Evolutionary conservation across 2,113 vertebrate species (phyloP).

Genomic region (Aythya baeri): DNA sequence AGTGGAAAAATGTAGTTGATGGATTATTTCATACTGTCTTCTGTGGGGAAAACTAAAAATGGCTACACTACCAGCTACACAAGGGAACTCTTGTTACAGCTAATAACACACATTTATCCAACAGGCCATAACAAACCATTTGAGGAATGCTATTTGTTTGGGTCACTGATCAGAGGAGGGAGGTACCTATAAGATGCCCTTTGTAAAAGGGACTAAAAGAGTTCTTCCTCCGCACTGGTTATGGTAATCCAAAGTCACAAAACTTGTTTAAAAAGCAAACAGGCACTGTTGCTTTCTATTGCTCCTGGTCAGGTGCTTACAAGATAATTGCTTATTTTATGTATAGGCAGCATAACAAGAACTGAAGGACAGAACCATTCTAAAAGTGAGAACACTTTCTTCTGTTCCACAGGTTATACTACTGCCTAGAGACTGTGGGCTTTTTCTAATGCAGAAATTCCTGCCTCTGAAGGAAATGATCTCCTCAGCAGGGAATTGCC

Average conservation of each 20-base stretch:
- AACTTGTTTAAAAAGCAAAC: too few species aligned
- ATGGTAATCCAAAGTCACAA: background rate
- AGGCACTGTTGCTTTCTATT: background rate
- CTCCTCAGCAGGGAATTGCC: slow-evolving; percentile 68
- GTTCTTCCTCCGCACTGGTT: slow-evolving; percentile 10
- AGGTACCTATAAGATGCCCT: background rate
- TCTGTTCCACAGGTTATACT: slow-evolving; percentile 72
- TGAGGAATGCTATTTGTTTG: slow-evolving; percentile 12
- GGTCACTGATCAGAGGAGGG: background rate
- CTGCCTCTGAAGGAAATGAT: slow-evolving; percentile 68
- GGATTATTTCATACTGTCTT: background rate
- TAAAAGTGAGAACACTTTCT: slow-evolving; percentile 69
- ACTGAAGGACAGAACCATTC: slow-evolving; percentile 43
- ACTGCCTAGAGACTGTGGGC: slow-evolving; percentile 64
- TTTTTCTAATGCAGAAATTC: slow-evolving; percentile 73
- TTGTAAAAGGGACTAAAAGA: background rate
- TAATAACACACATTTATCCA: accelerated
- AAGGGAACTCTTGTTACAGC: background rate
- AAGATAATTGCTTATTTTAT: background rate
- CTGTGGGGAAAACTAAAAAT: background rate
- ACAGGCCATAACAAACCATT: background rate
- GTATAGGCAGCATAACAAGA: slow-evolving; percentile 16
- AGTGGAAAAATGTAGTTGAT: background rate
- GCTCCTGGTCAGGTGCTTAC: background rate
- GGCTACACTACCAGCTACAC: background rate